Evolutionary conservation across 2,888 invertebrate genomes (phyloP).

Genomic region (Phengaris arion): DNA sequence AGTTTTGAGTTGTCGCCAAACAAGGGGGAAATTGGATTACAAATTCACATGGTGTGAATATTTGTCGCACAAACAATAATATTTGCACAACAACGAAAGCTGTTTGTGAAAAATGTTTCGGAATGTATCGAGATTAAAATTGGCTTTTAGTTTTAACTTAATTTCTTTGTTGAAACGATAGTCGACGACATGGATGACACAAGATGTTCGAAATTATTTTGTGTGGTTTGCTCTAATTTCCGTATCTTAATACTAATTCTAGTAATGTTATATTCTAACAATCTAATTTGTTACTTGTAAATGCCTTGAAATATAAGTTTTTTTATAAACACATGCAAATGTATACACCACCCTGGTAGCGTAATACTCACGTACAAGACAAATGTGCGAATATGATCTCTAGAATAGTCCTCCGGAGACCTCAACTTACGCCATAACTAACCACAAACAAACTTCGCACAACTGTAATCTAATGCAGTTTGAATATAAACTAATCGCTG

Average conservation of each 20-base stretch:
- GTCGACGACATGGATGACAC: not conserved
- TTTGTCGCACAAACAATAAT: conserved; percentile 32
- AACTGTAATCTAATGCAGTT: conserved; percentile 34
- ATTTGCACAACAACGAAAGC: conserved; percentile 29
- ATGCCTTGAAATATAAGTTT: too few relatives aligned
- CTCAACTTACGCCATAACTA: not conserved
- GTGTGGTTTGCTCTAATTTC: not conserved
- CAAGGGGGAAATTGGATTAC: conserved; percentile 34
- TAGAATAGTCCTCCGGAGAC: not conserved
- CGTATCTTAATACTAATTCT: too few relatives aligned
- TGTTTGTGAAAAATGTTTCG: conserved; percentile 31
- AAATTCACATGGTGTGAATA: conserved; percentile 32
- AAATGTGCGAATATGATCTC: conserved; percentile 11
- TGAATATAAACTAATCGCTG: conserved; percentile 36
- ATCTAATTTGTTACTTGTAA: too few relatives aligned
- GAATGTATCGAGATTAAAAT: conserved; percentile 27
- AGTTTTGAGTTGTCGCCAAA: conserved; percentile 32
- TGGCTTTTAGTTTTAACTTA: conserved; percentile 21
- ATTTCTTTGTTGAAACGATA: conserved; percentile 12
- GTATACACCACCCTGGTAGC: not conserved
- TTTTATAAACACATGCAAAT: not conserved
- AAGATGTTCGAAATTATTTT: not conserved
- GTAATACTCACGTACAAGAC: not conserved
- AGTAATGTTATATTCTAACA: too few relatives aligned
- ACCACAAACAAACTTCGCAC: conserved; percentile 32